A percentile compares a stretch with the other conserved stretches of the same genome.
These are phyloP conservation scores for Salmo trutta DNA, from an alignment of 2,797 vertebrate genomes.

Conservation along the genomic window DNA sequence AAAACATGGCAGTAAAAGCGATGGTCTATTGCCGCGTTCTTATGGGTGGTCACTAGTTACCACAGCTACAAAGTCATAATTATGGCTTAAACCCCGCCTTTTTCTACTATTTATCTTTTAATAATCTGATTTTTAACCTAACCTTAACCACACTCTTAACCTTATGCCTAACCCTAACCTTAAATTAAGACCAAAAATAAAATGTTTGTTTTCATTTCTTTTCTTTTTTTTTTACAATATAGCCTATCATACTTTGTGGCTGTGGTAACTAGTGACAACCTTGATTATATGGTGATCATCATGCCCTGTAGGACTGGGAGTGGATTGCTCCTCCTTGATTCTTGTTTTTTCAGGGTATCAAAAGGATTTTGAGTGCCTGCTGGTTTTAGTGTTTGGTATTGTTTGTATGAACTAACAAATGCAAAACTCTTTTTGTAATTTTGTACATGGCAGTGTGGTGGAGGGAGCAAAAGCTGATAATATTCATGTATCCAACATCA, in stretches of 20 bases:
- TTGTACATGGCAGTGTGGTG: neutral
- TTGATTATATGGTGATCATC: constrained; percentile 45
- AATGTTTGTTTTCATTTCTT: no score
- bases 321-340: constrained; percentile 59
- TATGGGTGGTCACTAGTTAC: no score
- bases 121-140: no score
- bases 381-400: constrained; percentile 41
- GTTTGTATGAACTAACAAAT: constrained; percentile 34
- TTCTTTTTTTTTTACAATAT: no score
- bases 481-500: neutral
- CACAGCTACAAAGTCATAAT: no score
- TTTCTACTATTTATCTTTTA: no score
- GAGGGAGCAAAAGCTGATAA: neutral
- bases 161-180: no score
- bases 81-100: no score
- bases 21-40: constrained; percentile 62
- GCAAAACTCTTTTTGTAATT: neutral
- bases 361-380: constrained; percentile 28
- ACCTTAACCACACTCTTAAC: no score
- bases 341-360: constrained; percentile 45
- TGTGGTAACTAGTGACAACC: no score
- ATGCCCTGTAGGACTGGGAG: constrained; percentile 49
- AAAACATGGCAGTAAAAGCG: constrained; percentile 68
- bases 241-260: no score
- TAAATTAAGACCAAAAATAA: no score